Percentiles rank a stretch among this genome's conserved stretches.
Conservation (phyloP, 2,888 invertebrate genomes). For the Hyposoter dolosus region DNA sequence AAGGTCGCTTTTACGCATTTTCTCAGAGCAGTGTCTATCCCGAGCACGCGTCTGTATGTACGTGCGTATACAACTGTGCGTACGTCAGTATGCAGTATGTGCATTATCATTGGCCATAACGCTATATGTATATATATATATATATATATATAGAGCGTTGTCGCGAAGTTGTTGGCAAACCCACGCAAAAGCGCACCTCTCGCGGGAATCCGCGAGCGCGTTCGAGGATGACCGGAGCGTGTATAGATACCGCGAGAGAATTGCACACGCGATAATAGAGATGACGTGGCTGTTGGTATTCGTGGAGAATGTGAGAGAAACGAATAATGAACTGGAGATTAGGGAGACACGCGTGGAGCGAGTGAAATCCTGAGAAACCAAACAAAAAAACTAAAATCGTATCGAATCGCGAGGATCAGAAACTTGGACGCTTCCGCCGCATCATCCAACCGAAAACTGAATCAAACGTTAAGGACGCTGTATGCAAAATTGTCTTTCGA, state of each 20-base stretch:
- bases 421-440: too few relatives aligned
- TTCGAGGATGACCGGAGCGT: constrained; percentile 18
- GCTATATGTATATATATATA: constrained; percentile 5
- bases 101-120: constrained; percentile 42
- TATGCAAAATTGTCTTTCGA: too few relatives aligned
- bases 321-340: neutral
- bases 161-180: constrained; percentile 52
- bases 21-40: constrained; percentile 65
- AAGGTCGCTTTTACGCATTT: constrained; percentile 77
- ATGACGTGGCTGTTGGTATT: constrained; percentile 65
- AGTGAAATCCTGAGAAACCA: neutral
- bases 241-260: constrained; percentile 15
- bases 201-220: constrained; percentile 47
- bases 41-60: neutral
- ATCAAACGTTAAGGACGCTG: neutral
- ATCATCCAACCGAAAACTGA: neutral
- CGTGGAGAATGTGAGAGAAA: constrained; percentile 31
- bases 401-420: neutral
- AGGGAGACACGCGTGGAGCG: too few relatives aligned
- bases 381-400: neutral
- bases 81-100: constrained; percentile 34
- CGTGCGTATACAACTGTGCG: neutral
- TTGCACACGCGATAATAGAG: constrained; percentile 61
- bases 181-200: constrained; percentile 56
- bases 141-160: constrained; percentile 10